These are phyloP conservation scores for Triplophysa rosa DNA, from an alignment of 2,113 vertebrate species.

Conservation along the genomic window DNA sequence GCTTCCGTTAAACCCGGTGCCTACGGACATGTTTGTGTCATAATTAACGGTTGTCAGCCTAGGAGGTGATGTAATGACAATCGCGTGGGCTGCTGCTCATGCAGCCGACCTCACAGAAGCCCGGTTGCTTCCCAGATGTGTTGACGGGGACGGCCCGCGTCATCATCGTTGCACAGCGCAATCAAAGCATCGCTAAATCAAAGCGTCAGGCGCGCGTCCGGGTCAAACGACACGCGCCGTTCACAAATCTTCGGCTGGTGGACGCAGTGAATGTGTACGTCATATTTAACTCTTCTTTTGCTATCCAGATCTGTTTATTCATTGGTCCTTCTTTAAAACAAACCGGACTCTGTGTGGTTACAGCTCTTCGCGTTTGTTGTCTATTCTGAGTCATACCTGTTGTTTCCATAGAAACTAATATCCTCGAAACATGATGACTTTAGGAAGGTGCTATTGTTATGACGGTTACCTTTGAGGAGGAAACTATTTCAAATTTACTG, in stretches of 20 bases:
- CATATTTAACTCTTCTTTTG: conserved; percentile 34
- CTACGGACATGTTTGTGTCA: neutral
- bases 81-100: too few relatives aligned
- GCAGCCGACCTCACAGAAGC: neutral
- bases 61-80: neutral
- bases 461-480: too few relatives aligned
- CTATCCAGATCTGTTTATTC: neutral
- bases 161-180: neutral
- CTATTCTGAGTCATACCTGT: conserved; percentile 12
- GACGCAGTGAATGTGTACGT: neutral
- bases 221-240: conserved; percentile 33
- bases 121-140: neutral
- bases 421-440: neutral
- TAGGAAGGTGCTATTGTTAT: too few relatives aligned
- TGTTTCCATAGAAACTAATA: conserved; percentile 27
- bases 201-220: conserved; percentile 17
- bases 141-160: conserved; percentile 26
- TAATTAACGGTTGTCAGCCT: conserved; percentile 1
- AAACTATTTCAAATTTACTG: too few relatives aligned
- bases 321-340: neutral
- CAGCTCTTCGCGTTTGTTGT: conserved; percentile 8
- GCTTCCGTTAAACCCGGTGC: conserved; percentile 8
- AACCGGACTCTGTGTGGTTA: neutral
- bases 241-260: neutral
- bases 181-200: conserved; percentile 15